Percentiles rank a stretch among this genome's conserved stretches.
Conservation (phyloP, 2,113 vertebrate species). For the Gymnorhina tibicen region DNA sequence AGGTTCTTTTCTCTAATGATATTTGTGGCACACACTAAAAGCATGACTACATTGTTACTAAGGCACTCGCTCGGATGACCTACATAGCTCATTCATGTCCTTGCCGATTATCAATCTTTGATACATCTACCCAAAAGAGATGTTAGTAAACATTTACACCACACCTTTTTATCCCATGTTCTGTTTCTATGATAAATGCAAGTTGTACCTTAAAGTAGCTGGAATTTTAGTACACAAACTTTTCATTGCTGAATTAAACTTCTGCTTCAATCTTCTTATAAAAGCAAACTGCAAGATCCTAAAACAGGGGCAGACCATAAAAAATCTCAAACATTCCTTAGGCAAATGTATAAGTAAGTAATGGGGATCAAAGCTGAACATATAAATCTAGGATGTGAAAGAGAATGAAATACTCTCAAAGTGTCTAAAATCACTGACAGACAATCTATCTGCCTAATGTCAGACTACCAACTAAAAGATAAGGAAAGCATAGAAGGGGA, state of each 20-base stretch:
- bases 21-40: neutral
- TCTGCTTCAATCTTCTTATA: neutral
- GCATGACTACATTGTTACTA: neutral
- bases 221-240: neutral
- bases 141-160: neutral
- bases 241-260: neutral
- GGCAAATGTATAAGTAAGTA: neutral
- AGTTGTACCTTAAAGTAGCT: neutral
- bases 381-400: neutral
- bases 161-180: neutral
- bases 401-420: neutral
- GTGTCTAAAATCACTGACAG: neutral
- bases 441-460: neutral
- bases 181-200: neutral
- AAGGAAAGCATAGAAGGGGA: neutral
- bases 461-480: neutral
- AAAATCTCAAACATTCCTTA: neutral
- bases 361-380: neutral
- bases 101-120: neutral
- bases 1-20: neutral
- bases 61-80: neutral
- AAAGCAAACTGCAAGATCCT: neutral
- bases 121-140: neutral
- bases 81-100: neutral
- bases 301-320: neutral